phyloP scores from a whole-genome alignment of 2,888 invertebrate genomes.

The Drosophila subquinaria region DNA sequence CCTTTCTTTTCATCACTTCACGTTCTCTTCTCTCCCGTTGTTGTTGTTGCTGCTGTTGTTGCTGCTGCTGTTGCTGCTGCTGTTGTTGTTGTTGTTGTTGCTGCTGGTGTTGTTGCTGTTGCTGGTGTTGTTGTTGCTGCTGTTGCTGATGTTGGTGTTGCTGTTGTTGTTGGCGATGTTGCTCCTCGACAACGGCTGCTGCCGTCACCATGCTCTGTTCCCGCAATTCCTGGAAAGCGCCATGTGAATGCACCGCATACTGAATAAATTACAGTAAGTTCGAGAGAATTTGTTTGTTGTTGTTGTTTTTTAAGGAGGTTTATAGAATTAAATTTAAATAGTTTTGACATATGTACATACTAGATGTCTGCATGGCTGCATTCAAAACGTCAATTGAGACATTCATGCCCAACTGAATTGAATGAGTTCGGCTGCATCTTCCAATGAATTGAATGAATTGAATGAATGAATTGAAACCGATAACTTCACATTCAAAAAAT shows the following conservation, averaged over 20 bases:
- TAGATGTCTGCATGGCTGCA: no score
- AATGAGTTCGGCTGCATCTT: no score
- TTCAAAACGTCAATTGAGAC: no score
- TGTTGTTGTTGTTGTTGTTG: conserved; percentile 88
- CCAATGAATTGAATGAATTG: no score
- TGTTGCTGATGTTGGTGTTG: conserved; percentile 87
- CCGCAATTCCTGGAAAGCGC: conserved; percentile 91
- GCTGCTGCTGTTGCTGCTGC: conserved; percentile 90
- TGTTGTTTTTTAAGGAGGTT: conserved; percentile 28
- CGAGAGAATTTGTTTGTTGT: conserved; percentile 66
- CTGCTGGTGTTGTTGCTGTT: conserved; percentile 89
- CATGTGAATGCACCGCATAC: conserved; percentile 86
- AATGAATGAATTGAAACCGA: no score
- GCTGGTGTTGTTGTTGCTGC: conserved; percentile 88
- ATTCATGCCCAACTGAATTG: no score
- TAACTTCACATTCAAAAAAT: no score
- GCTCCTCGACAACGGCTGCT: conserved; percentile 90
- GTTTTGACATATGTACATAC: not conserved
- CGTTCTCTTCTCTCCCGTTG: conserved; percentile 91
- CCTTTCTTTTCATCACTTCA: conserved; percentile 96
- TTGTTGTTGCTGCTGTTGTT: conserved; percentile 90
- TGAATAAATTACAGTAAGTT: conserved; percentile 84
- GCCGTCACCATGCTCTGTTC: conserved; percentile 88
- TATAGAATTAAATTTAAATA: conserved; percentile 33
- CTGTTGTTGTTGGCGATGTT: conserved; percentile 83